A percentile compares a stretch with the other conserved stretches of the same genome.
phyloP scores from a whole-genome alignment of 2,888 invertebrate genomes.

The Phortica okadai region DNA sequence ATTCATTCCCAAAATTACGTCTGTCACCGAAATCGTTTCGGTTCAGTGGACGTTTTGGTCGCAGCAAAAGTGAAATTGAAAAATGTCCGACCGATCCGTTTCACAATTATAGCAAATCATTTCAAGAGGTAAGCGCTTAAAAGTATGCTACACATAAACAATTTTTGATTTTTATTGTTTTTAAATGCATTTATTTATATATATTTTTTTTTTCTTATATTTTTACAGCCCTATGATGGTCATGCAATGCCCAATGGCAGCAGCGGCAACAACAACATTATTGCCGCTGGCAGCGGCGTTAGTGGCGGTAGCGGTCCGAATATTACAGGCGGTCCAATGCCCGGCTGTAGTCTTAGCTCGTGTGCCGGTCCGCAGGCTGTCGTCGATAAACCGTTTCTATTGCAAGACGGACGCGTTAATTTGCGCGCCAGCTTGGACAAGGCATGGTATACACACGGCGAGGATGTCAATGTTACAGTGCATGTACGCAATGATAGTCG shows the following conservation, averaged over 20 bases:
- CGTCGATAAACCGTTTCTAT: conserved; percentile 89
- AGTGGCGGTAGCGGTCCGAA: conserved; percentile 78
- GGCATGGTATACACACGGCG: conserved; percentile 89
- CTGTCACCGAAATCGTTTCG: conserved; percentile 75
- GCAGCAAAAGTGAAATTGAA: conserved; percentile 76
- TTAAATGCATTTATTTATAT: background rate
- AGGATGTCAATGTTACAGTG: conserved; percentile 85
- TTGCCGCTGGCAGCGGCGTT: conserved; percentile 61
- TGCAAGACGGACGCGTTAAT: conserved; percentile 89
- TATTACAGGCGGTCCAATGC: conserved; percentile 38
- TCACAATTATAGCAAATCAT: conserved; percentile 74
- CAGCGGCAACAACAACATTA: conserved; percentile 51
- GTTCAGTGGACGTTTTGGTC: conserved; percentile 75
- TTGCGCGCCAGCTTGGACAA: conserved; percentile 89
- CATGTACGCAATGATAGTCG: conserved; percentile 88
- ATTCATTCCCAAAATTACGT: conserved; percentile 74
- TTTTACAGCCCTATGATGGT: conserved; percentile 57
- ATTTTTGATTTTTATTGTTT: background rate
- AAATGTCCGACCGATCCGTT: conserved; percentile 72
- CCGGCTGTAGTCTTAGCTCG: conserved; percentile 52
- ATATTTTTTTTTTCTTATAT: background rate
- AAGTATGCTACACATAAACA: background rate
- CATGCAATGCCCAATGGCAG: conserved; percentile 55
- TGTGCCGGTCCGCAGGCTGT: conserved; percentile 82
- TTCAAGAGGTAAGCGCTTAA: conserved; percentile 71